These are phyloP conservation scores for Chrosomus eos DNA, from an alignment of 2,797 vertebrate genomes.

Conservation along the genomic window DNA sequence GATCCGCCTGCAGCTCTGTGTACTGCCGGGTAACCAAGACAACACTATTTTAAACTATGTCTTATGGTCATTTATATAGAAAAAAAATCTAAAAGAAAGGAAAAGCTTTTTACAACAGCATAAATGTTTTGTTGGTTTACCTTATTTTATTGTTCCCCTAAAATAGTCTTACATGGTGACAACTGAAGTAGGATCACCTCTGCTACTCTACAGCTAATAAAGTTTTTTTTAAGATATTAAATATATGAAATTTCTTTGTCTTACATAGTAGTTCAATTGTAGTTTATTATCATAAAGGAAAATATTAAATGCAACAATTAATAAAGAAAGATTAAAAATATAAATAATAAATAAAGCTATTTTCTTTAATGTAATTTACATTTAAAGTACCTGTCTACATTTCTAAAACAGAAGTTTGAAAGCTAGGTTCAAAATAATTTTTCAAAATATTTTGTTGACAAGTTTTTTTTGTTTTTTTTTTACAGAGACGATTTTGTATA, in stretches of 20 bases:
- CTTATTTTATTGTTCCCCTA: neutral
- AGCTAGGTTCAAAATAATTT: neutral
- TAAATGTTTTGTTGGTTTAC: neutral
- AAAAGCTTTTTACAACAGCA: neutral
- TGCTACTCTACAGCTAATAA: neutral
- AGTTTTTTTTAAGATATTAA: neutral
- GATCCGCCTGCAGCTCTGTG: slow-evolving; percentile 81
- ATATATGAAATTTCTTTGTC: neutral
- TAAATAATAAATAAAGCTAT: neutral
- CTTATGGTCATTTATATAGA: neutral
- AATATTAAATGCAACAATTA: neutral
- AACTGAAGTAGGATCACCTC: neutral
- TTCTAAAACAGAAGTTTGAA: neutral
- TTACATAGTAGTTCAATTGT: neutral
- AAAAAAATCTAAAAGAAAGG: neutral
- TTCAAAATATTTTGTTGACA: no score
- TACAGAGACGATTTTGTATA: neutral
- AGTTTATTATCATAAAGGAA: neutral
- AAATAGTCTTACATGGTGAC: neutral
- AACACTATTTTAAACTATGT: slow-evolving; percentile 8
- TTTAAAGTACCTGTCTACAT: neutral
- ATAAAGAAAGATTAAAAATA: neutral
- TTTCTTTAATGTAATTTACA: neutral
- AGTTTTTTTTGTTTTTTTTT: no score
- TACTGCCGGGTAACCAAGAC: slow-evolving; percentile 73